Conservation (phyloP, 2,113 vertebrate genomes). For the Arothron firmamentum region DNA sequence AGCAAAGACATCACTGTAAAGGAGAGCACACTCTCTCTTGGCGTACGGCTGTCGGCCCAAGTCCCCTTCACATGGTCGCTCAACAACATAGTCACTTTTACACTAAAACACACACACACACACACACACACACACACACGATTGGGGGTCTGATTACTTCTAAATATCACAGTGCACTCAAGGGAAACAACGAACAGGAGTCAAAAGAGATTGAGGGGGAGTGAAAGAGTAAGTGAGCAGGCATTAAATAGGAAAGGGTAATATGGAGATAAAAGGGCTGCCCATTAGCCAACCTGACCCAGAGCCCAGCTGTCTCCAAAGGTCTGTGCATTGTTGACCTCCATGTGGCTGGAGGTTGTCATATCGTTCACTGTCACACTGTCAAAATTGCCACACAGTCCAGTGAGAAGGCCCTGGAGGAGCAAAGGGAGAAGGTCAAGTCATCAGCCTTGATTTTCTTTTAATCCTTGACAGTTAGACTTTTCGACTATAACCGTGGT, state of each 20-base stretch:
- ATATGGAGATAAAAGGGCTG: conserved; percentile 21
- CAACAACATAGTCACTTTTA: conserved; percentile 82
- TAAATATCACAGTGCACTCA: conserved; percentile 63
- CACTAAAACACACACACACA: conserved; percentile 76
- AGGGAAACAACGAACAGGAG: conserved; percentile 39
- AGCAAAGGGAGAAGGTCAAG: background rate
- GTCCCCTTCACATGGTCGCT: conserved; percentile 91
- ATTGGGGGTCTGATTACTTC: conserved; percentile 67
- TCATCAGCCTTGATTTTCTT: background rate
- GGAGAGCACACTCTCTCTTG: conserved; percentile 92
- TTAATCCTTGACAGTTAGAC: background rate
- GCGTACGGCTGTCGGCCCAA: conserved; percentile 95
- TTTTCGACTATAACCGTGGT: background rate
- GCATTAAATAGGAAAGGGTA: conserved; percentile 26
- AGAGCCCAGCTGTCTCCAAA: conserved; percentile 97
- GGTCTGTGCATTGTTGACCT: conserved; percentile 92
- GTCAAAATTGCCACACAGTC: conserved; percentile 98
- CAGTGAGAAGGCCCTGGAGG: conserved; percentile 84
- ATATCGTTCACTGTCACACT: conserved; percentile 96
- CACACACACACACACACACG: conserved; percentile 6
- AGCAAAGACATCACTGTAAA: conserved; percentile 96
- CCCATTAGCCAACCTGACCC: conserved; percentile 81
- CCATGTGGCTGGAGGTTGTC: conserved; percentile 95
- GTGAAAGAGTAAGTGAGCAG: conserved; percentile 21
- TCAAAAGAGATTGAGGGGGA: conserved; percentile 28